Percentiles rank a stretch among this genome's conserved stretches.
Conservation (phyloP, 2,113 vertebrate species). For the Trematomus loennbergii region DNA sequence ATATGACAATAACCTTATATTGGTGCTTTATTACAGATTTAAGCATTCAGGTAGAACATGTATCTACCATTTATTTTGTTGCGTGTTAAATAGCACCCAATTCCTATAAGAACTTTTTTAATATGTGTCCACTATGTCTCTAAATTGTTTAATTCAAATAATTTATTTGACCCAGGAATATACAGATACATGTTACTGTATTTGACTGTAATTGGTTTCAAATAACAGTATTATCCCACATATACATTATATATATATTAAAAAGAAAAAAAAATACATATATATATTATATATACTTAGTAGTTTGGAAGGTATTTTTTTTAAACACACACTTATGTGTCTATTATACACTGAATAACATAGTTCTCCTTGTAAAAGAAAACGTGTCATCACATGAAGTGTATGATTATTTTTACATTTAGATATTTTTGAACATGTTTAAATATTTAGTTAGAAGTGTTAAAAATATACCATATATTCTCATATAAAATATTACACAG, state of each 20-base stretch:
- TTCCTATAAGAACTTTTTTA: background rate
- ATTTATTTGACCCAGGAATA: background rate
- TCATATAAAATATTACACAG: background rate
- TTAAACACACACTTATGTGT: background rate
- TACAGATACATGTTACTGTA: background rate
- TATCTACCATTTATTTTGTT: background rate
- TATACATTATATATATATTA: too few species aligned
- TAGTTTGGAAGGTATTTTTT: background rate
- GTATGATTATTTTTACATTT: background rate
- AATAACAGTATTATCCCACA: too few species aligned
- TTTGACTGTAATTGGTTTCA: too few species aligned
- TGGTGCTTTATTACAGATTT: slow-evolving; percentile 8
- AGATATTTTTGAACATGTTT: background rate
- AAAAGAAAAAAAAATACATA: too few species aligned
- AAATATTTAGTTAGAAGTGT: background rate
- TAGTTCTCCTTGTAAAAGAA: background rate
- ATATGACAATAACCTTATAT: background rate
- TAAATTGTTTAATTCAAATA: background rate
- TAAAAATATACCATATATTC: background rate
- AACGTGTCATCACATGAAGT: background rate
- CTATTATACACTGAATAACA: background rate
- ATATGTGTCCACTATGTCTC: background rate
- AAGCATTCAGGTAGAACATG: background rate
- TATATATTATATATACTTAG: too few species aligned
- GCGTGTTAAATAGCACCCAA: background rate